Conservation (phyloP, 1,140 invertebrate species). For the Phthorimaea operculella region DNA sequence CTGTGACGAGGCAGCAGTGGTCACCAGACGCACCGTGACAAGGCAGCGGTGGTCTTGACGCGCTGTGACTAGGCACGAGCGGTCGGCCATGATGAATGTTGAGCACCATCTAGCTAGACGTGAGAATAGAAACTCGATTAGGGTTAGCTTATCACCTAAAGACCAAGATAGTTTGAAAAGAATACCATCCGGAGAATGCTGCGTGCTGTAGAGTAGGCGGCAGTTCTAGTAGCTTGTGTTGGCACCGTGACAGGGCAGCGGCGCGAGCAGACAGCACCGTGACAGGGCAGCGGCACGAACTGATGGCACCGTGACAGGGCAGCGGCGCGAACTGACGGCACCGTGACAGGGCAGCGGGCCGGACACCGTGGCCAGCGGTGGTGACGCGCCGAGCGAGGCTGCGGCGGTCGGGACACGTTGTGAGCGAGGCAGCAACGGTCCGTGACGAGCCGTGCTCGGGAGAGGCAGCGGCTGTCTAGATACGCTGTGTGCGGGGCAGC, state of each 20-base stretch:
- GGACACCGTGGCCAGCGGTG: background rate
- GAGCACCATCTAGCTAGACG: background rate
- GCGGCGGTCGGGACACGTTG: background rate
- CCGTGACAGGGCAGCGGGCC: slow-evolving; percentile 8
- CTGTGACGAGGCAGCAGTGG: no score
- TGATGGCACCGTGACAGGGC: background rate
- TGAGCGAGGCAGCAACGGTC: background rate
- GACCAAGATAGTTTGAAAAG: no score
- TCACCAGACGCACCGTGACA: slow-evolving; percentile 1
- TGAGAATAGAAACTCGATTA: background rate
- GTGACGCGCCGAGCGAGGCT: background rate
- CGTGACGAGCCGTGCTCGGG: background rate
- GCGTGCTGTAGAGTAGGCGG: background rate
- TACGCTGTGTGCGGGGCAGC: background rate
- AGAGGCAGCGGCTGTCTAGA: background rate
- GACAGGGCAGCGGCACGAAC: background rate
- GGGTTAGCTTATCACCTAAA: no score
- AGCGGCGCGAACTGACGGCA: background rate
- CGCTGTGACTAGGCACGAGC: background rate
- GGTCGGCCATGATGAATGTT: background rate
- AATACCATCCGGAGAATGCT: background rate
- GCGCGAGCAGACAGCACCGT: no score
- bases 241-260: background rate
- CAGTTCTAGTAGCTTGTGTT: no score
- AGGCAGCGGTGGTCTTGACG: slow-evolving; percentile 1